Percentiles rank a stretch among this genome's conserved stretches.
Conservation (phyloP, 2,888 invertebrate genomes). For the Drosophila fungiperda region DNA sequence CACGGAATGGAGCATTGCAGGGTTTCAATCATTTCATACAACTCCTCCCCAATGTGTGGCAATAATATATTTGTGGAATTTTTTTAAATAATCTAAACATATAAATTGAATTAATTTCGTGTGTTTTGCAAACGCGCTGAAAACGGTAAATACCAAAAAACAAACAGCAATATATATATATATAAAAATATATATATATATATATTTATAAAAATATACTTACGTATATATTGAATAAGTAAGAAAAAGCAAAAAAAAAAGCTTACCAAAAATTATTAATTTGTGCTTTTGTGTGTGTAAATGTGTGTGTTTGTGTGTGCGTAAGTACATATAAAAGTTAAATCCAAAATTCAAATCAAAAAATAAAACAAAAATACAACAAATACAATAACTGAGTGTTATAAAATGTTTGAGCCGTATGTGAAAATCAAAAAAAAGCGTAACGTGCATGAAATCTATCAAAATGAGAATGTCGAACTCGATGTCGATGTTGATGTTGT, state of each 20-base stretch:
- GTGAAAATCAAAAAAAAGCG: constrained; percentile 85
- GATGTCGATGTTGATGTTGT: constrained; percentile 50
- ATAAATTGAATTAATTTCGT: constrained; percentile 42
- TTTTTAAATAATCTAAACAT: constrained; percentile 32
- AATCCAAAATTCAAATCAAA: constrained; percentile 16
- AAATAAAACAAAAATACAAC: constrained; percentile 5
- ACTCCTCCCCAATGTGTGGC: constrained; percentile 47
- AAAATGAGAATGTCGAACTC: constrained; percentile 58
- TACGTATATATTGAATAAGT: constrained; percentile 15
- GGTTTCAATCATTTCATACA: constrained; percentile 49
- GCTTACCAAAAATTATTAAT: constrained; percentile 32
- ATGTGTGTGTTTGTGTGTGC: constrained; percentile 30
- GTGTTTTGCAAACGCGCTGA: constrained; percentile 33
- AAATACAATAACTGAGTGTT: constrained; percentile 36
- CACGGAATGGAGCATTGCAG: constrained; percentile 54
- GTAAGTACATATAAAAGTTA: constrained; percentile 12
- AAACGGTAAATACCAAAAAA: constrained; percentile 44
- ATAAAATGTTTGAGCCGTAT: constrained; percentile 85
- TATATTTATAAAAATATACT: constrained; percentile 1
- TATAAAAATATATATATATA: background rate
- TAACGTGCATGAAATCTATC: constrained; percentile 76
- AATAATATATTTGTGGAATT: constrained; percentile 38
- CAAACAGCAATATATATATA: constrained; percentile 22
- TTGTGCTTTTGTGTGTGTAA: constrained; percentile 47
- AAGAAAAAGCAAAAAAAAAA: constrained; percentile 27